Evolutionary conservation across 2,113 vertebrate species (phyloP).

Genomic region (Solea solea): DNA sequence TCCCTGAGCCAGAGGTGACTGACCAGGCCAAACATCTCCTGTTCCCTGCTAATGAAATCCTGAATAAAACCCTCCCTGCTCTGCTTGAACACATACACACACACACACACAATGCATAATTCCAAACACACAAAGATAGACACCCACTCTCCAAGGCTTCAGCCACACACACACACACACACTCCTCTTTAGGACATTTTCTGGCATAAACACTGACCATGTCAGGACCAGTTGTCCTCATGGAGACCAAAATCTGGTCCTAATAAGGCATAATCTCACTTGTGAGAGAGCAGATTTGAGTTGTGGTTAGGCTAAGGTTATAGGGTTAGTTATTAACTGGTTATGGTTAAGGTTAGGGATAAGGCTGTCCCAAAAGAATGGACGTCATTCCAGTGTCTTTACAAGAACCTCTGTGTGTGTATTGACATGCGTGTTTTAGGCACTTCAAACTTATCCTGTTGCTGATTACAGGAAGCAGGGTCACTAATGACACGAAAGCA

Average conservation of each 20-base stretch:
- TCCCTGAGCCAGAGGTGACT: constrained; percentile 66
- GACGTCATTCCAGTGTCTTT: too few relatives aligned
- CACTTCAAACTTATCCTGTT: constrained; percentile 34
- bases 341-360: too few relatives aligned
- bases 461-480: constrained; percentile 50
- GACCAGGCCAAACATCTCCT: constrained; percentile 72
- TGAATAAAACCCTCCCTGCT: constrained; percentile 64
- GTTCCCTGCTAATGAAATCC: constrained; percentile 77
- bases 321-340: too few relatives aligned
- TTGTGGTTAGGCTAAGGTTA: too few relatives aligned
- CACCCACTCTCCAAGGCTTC: constrained; percentile 39
- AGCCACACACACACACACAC: too few relatives aligned
- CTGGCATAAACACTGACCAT: too few relatives aligned
- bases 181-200: too few relatives aligned
- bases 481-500: constrained; percentile 60
- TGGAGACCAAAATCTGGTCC: too few relatives aligned
- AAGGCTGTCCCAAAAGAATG: too few relatives aligned
- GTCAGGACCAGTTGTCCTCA: too few relatives aligned
- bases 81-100: constrained; percentile 29
- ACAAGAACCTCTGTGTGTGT: constrained; percentile 4
- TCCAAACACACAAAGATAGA: constrained; percentile 46
- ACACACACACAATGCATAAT: constrained; percentile 30
- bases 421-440: constrained; percentile 15
- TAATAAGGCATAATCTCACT: too few relatives aligned
- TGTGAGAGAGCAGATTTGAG: too few relatives aligned